phyloP scores from a whole-genome alignment of 1,140 invertebrate species.

The Uloborus diversus region DNA sequence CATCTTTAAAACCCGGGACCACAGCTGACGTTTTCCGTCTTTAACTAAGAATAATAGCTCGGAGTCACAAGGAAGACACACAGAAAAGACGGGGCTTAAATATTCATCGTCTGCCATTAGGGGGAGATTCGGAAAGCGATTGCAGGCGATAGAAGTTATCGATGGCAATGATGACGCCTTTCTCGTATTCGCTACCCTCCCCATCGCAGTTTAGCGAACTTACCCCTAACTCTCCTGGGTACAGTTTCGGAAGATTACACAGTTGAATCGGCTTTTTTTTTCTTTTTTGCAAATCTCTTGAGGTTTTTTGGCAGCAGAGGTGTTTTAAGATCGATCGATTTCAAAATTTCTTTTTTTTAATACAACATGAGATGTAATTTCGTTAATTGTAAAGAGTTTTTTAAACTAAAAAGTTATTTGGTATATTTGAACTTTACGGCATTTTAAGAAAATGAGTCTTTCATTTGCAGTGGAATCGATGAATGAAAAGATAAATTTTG shows the following conservation, averaged over 20 bases:
- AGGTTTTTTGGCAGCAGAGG: slow-evolving; percentile 13
- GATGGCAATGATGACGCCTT: slow-evolving; percentile 21
- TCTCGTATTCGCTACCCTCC: neutral
- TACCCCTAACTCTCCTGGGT: slow-evolving; percentile 30
- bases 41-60: slow-evolving; percentile 48
- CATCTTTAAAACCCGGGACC: neutral
- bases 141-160: slow-evolving; percentile 41
- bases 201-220: slow-evolving; percentile 6
- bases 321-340: no score
- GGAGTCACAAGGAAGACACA: slow-evolving; percentile 10
- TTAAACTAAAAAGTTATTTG: no score
- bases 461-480: no score
- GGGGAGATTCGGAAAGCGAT: slow-evolving; percentile 44
- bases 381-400: no score
- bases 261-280: neutral
- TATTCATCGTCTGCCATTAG: slow-evolving; percentile 52
- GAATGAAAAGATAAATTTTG: no score
- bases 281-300: neutral
- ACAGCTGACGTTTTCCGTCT: slow-evolving; percentile 10
- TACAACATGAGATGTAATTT: no score
- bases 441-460: no score
- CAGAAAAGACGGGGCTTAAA: slow-evolving; percentile 48
- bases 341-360: no score
- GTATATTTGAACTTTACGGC: no score
- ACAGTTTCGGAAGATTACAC: slow-evolving; percentile 45